Evolutionary conservation across 1,140 invertebrate species (phyloP), one percentile per base, ranked within the genome.

Genomic region (Nasonia vitripennis): DNA sequence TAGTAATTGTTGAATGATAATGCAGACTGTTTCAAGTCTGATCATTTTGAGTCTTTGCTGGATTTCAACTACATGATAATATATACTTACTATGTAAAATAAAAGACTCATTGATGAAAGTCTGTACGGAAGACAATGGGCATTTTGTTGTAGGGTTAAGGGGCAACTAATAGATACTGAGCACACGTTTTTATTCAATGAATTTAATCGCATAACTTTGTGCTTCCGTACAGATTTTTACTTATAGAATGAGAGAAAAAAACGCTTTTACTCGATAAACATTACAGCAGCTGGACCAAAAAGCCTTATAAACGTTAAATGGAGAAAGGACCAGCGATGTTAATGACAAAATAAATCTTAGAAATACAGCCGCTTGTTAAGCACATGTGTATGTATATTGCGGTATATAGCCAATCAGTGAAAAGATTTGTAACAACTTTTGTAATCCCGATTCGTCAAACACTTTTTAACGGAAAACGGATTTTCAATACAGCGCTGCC

Each of bases 331-430:
- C 84, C 84, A 81, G 79, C 73, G 37, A 75, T 80, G 17, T 81
- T 81, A 70, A 45, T 80, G 31, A 12, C 71, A 34, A 73, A 62
- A 75, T 75, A 82, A 87, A 87, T 84, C 81, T 82, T 78, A 81
- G 27, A 88, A 81, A 85, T 86, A 81, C 74, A 90, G 89, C 86
- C 88, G 89, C 89, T 91, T 88, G 74, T 83, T 88, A 86, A 88
- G 87, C 89, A 89, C 89, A 89, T 5, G 6, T 78, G 31, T 78
- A 20, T 79, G 31, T 78, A 81, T 48, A 74, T 78, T 68, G 55
- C 37, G 27, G 41, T 84, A 71, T 84, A 71, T 41, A 78, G 48
- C 55, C 9, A 48, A 31, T 14, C 34, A 23, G 11, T 1, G 34
- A 27, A 81, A 67, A 80, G 23, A 84, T 73, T 45, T 70, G n/a